Base-by-base conservation (phyloP, 2,888 invertebrate species). In the Microctonus aethiopoides region DNA sequence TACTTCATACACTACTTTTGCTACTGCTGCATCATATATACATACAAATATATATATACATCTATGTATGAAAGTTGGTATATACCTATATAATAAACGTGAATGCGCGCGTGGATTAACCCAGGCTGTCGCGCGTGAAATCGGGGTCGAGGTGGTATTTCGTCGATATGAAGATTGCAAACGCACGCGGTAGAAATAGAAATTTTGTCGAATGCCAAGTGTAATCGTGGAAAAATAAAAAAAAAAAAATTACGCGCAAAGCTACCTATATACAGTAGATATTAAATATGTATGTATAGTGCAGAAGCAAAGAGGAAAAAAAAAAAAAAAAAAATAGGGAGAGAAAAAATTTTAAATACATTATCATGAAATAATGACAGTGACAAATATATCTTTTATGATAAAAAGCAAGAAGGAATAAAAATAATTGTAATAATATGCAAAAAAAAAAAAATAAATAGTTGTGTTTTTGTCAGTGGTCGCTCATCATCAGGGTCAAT, bases 141-240 rank as follows among this genome's bases (percentile, higher is more conserved):
- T 70, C 70, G 66, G 61, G 70, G 70, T 70, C 70, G 70, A 70
- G 70, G 70, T 70, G 70, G 70, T 66, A 70, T 70, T 70, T 70
- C 70, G 61, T 70, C 70, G 70, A 67, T 70, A 70, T 70, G 70
- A 70, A 67, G 62, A 70, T 70, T 41, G 66, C 65, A 67, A 70
- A 66, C 34, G 46, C 54, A 70, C 64, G 56, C 26, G 60, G 66
- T 70, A 70, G 70, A 70, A 70, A 70, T 70, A 70, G 70, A 70
- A 70, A 70, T 70, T 59, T 70, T 56, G 39, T 52, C 46, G 56
- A 66, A 52, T 41, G 65, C 60, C 61, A 62, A 54, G 52, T 41
- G 56, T 65, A 32, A 56, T 26, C 36, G 24, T 52, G 57, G 32
- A 54, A 68, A 26, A 13, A 36, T 20, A 11, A 29, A 16, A 51